Percentiles rank a stretch among this genome's conserved stretches.
phyloP scores from a whole-genome alignment of 2,888 invertebrate species.

The Lampropteryx suffumata region DNA sequence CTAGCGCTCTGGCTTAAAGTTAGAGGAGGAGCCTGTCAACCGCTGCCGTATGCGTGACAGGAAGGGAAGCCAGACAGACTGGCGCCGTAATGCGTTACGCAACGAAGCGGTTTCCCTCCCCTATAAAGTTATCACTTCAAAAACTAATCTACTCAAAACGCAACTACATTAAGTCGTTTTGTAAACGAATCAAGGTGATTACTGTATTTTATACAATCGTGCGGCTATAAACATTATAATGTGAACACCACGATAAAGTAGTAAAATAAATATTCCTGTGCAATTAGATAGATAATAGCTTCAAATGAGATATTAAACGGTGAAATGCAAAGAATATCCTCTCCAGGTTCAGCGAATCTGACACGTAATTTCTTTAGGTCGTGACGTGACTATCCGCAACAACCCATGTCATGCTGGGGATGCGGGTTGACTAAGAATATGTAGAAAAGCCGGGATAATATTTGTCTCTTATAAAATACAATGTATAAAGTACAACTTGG shows the following conservation, averaged over 20 bases:
- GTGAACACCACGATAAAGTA: constrained; percentile 1
- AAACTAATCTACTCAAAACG: no score
- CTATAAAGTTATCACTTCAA: no score
- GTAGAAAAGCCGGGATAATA: constrained; percentile 11
- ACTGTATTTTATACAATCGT: not conserved
- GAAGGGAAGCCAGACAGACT: no score
- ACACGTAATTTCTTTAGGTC: constrained; percentile 42
- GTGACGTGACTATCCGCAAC: constrained; percentile 46
- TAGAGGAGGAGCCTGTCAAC: no score
- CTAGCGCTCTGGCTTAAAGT: no score
- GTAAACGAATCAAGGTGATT: no score
- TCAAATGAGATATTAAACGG: constrained; percentile 23
- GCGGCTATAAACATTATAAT: not conserved
- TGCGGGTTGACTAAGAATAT: not conserved
- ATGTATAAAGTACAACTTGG: not conserved
- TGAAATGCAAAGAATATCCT: constrained; percentile 20
- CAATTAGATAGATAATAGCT: constrained; percentile 26
- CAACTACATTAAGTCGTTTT: no score
- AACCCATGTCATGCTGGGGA: constrained; percentile 6
- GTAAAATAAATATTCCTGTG: constrained; percentile 8
- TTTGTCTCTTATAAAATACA: not conserved
- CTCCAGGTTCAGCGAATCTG: constrained; percentile 16
- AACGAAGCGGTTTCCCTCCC: no score
- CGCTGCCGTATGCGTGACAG: no score
- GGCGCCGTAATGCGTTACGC: no score